phyloP scores from a whole-genome alignment of 2,888 invertebrate genomes.

The Rhagium mordax region DNA sequence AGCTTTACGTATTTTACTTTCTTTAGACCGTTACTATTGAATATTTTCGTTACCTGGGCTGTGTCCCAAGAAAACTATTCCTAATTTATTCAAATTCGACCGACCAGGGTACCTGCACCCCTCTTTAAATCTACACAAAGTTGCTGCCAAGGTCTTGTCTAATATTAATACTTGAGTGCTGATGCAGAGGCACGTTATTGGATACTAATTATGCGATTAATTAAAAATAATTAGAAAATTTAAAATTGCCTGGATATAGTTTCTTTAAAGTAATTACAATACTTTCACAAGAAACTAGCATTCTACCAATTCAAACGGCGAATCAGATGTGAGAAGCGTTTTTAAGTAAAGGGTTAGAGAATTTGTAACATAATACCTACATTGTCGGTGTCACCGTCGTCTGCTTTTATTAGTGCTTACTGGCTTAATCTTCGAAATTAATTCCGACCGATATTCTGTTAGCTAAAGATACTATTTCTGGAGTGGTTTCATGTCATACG shows the following conservation, averaged over 20 bases:
- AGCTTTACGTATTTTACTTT: too few relatives aligned
- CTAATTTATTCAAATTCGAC: too few relatives aligned
- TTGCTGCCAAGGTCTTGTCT: not conserved
- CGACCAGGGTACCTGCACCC: not conserved
- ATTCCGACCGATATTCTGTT: constrained; percentile 10
- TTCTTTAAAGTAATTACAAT: not conserved
- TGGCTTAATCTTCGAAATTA: constrained; percentile 8
- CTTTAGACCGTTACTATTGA: too few relatives aligned
- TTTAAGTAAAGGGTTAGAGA: not conserved
- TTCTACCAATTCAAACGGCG: not conserved
- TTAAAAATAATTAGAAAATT: not conserved
- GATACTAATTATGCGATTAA: not conserved
- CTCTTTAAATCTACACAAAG: not conserved
- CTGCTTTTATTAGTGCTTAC: not conserved
- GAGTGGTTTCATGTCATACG: constrained; percentile 6
- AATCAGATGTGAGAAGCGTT: not conserved
- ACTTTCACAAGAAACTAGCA: not conserved
- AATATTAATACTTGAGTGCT: not conserved
- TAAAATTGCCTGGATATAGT: not conserved
- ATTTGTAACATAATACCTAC: not conserved
- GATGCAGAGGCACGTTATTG: not conserved
- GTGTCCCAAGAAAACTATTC: too few relatives aligned
- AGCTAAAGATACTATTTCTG: constrained; percentile 23
- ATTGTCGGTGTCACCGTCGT: not conserved
- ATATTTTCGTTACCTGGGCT: too few relatives aligned